These are phyloP conservation scores for Synergus japonicus DNA, from an alignment of 2,888 invertebrate genomes.

Conservation along the genomic window DNA sequence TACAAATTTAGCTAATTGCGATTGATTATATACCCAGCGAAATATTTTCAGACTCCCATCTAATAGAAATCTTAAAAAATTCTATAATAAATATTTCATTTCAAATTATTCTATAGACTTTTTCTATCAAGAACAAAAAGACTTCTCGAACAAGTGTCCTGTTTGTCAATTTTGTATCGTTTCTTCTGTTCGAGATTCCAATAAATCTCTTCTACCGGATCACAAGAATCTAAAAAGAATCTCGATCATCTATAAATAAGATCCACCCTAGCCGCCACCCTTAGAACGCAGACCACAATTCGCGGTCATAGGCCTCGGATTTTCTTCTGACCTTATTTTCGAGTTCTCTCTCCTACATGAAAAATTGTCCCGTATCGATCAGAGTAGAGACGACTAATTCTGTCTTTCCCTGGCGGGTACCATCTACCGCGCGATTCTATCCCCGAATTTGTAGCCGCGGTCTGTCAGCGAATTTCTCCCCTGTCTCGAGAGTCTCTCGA, in stretches of 20 bases:
- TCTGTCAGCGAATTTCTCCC: conserved; percentile 33
- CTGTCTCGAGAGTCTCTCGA: conserved; percentile 34
- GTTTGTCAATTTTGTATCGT: too few species aligned
- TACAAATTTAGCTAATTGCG: background rate
- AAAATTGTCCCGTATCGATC: conserved; percentile 36
- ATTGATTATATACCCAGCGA: background rate
- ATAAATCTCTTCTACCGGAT: too few species aligned
- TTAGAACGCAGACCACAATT: background rate
- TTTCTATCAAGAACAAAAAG: too few species aligned
- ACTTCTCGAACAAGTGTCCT: too few species aligned
- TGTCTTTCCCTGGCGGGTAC: background rate
- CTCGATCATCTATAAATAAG: background rate
- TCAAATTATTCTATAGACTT: too few species aligned
- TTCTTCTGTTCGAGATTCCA: too few species aligned
- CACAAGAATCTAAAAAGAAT: too few species aligned
- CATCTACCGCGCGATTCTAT: background rate
- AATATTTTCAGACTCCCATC: background rate
- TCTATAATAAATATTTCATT: too few species aligned
- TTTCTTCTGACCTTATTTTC: conserved; percentile 39
- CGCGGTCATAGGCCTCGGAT: conserved; percentile 16
- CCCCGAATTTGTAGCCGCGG: conserved; percentile 4
- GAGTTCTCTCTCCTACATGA: conserved; percentile 18
- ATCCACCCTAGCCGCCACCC: background rate
- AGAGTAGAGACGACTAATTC: conserved; percentile 25
- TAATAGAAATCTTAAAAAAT: background rate